Base-by-base conservation (phyloP, 2,797 vertebrate genomes). In the Onychomys torridus region DNA sequence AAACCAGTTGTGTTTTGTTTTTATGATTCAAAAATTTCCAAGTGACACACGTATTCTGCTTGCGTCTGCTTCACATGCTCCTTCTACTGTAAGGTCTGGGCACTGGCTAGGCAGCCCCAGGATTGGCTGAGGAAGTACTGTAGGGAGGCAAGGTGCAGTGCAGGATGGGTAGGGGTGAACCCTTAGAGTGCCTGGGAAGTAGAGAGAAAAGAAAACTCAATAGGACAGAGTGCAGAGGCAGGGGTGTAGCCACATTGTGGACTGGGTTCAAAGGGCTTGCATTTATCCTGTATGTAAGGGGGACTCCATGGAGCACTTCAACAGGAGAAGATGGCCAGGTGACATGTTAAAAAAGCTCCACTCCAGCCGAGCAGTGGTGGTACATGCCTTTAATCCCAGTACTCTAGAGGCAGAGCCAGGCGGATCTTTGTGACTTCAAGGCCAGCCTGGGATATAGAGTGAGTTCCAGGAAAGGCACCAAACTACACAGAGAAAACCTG, bases 1-100 rank as follows among this genome's bases (percentile, higher is more conserved):
- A 84, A 96, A 90, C 81, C 67, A 88, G 93, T 92, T 90, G 92
- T 82, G 57, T 79, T 55, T 73, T 67, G 6, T 57, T 95, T 73
- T 52, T 37, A 37, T 13, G 9, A 90, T 71, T 92, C 52, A 96
- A 81, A 92, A 86, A 52, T 95, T 89, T 61, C 85, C 27, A 59
- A 79, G 37, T 55, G 88, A 90, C 78, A 93, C 29, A 89, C n/a
- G 89, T 67, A 79, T 43, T n/a, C 40, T 37, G 5, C 40, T 69
- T 59, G 63, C 49, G 34, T 63, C 40, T 59, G 6, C 40, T 75
- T 43, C 12, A 2, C 5, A 1, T 75, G 71, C 0, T 40, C 37
- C 90, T 94, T 90, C 88, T 86, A 92, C 7, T 32, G 12, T n/a
- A 21, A 81, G 23, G 4, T 16, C 73, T 84, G 90, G 75, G 43